These are phyloP conservation scores for Diplolepis rosae DNA, from an alignment of 2,888 invertebrate species.

Conservation along the genomic window DNA sequence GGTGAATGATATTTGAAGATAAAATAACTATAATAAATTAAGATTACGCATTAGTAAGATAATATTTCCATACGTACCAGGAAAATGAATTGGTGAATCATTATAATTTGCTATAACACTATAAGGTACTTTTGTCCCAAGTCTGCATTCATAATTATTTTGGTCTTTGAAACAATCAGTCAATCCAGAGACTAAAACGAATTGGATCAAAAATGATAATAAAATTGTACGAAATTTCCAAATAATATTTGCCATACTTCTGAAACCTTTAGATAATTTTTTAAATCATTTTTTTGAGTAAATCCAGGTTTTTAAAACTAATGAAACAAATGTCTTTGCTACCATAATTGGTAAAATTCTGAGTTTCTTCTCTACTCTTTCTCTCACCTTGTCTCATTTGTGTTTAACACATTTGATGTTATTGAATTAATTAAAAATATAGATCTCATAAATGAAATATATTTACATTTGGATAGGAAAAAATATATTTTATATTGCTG, in stretches of 20 bases:
- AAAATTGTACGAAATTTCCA: background rate
- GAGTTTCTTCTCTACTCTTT: no score
- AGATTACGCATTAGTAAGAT: background rate
- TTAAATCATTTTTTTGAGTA: no score
- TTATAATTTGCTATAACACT: constrained; percentile 81
- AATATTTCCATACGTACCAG: constrained; percentile 70
- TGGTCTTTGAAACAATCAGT: constrained; percentile 44
- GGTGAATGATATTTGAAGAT: background rate
- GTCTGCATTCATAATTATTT: constrained; percentile 70
- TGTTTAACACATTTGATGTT: no score
- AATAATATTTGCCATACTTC: background rate
- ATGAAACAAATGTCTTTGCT: no score
- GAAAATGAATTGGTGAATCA: constrained; percentile 77
- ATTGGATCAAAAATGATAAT: background rate
- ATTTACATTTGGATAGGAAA: no score
- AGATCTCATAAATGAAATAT: no score
- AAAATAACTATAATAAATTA: background rate
- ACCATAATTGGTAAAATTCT: no score
- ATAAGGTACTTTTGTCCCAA: constrained; percentile 85
- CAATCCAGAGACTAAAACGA: background rate
- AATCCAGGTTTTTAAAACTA: no score
- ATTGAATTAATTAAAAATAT: no score
- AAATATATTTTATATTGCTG: no score
- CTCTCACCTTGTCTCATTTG: no score
- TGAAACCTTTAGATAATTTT: background rate